Base-by-base conservation (phyloP, 2,113 vertebrate genomes). In the Jacana jacana region DNA sequence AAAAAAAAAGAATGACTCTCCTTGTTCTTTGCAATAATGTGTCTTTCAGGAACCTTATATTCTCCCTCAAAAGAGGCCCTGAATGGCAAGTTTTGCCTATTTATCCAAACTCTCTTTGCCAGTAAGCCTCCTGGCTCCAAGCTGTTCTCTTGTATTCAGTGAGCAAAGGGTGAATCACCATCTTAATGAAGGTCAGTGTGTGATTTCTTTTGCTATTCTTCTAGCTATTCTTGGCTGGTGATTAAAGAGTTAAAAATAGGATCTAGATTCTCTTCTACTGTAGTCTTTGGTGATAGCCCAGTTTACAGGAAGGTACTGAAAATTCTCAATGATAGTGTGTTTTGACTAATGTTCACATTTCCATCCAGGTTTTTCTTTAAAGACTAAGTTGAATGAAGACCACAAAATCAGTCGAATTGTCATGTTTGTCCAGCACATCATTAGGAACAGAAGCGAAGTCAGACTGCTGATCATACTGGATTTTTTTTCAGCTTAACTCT, bases 241-340 rank as follows among this genome's bases (percentile, higher is more conserved):
- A 91, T 90, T 46, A 76, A 93, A 86, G 69, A 90, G 79, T 91
- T 85, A 81, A 91, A 88, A 88, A 81, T 91, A 94, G 82, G 89
- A 76, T 12, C 5, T 14, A 46, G 17, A 10, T 13, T 60, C 5
- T 51, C 27, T 28, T 71, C 40, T 90, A 54, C 31, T 70, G 13
- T 84, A 80, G 44, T 60, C 75, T 85, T 86, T 75, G 18, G 18
- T 81, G 57, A 44, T 35, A 31, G 9, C 19, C 49, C 9, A 15
- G 4, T 39, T 66, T 66, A 72, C 13, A 63, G 39, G 51, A 71
- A 51, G 23, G 44, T 82, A 49, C 37, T 73, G 66, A 86, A 39
- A 3, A 49, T 60, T 90, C 28, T 46, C 40, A 48, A 22, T 28
- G 27, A 61, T 30, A 44, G 18, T 24, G 18, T 69, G 17, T 70